These are phyloP conservation scores for Epistrophella euchroma DNA, from an alignment of 2,888 invertebrate species.

Conservation along the genomic window DNA sequence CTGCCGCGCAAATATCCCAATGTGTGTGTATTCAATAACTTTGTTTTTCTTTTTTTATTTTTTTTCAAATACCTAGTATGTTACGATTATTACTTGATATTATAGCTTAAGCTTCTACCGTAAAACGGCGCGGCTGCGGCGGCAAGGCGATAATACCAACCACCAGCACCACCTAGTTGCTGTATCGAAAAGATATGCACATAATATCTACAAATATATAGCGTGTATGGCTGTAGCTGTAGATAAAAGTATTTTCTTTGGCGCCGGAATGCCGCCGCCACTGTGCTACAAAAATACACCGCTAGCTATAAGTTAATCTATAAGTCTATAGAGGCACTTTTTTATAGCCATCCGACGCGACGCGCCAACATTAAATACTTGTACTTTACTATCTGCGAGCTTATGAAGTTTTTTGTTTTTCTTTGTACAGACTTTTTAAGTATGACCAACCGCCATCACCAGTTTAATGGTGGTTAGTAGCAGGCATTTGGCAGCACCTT, in stretches of 20 bases:
- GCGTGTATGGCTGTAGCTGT: slow-evolving; percentile 45
- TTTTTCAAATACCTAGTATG: slow-evolving; percentile 49
- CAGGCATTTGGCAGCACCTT: slow-evolving; percentile 38
- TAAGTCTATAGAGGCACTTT: slow-evolving; percentile 35
- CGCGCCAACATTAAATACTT: slow-evolving; percentile 70
- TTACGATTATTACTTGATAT: slow-evolving; percentile 59
- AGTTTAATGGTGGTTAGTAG: slow-evolving; percentile 19
- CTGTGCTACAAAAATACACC: slow-evolving; percentile 63
- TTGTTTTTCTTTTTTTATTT: slow-evolving; percentile 41
- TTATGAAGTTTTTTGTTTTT: slow-evolving; percentile 33
- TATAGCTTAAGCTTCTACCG: slow-evolving; percentile 30
- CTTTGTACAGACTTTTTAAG: slow-evolving; percentile 18
- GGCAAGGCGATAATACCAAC: slow-evolving; percentile 41
- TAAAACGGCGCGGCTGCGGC: background rate
- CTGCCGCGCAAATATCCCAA: slow-evolving; percentile 4
- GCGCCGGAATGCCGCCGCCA: slow-evolving; percentile 72
- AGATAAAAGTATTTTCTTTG: slow-evolving; percentile 73
- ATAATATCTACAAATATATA: slow-evolving; percentile 34
- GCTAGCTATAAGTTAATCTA: slow-evolving; percentile 35
- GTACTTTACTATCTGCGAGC: slow-evolving; percentile 55
- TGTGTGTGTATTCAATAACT: slow-evolving; percentile 41
- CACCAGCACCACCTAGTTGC: slow-evolving; percentile 39
- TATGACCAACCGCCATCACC: slow-evolving; percentile 26
- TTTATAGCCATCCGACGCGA: slow-evolving; percentile 46
- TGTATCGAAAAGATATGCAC: slow-evolving; percentile 46